phyloP scores from a whole-genome alignment of 2,113 vertebrate species.

The Herpailurus yagouaroundi region DNA sequence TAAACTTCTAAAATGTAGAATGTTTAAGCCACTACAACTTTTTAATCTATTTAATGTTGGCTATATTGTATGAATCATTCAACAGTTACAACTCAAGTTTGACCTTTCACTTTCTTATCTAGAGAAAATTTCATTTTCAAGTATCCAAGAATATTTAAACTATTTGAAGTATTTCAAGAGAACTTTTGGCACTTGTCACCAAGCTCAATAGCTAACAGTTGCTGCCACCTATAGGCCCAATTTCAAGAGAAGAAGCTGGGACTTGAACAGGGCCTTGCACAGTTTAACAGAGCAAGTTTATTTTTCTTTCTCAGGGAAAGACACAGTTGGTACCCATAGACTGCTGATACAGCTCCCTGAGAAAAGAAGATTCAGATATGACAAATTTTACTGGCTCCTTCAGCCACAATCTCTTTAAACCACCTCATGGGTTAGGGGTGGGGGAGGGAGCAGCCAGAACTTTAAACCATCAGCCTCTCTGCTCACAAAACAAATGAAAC shows the following conservation, averaged over 20 bases:
- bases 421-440: background rate
- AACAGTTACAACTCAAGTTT: constrained; percentile 57
- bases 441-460: background rate
- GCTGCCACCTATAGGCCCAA: constrained; percentile 83
- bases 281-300: background rate
- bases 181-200: constrained; percentile 57
- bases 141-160: constrained; percentile 70
- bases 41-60: constrained; percentile 39
- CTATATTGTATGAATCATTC: constrained; percentile 13
- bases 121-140: constrained; percentile 79
- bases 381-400: background rate
- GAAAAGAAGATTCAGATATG: background rate
- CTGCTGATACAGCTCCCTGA: background rate
- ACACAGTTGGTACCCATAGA: background rate
- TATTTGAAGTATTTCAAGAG: constrained; percentile 84
- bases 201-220: constrained; percentile 74
- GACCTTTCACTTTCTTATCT: constrained; percentile 75
- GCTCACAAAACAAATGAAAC: background rate
- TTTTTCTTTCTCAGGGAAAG: background rate
- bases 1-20: background rate
- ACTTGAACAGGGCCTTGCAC: background rate
- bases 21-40: background rate
- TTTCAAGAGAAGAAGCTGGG: constrained; percentile 64
- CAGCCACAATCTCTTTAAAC: background rate
- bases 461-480: background rate